Base-by-base conservation (phyloP, 2,113 vertebrate species). In the Ceyx melanurus region DNA sequence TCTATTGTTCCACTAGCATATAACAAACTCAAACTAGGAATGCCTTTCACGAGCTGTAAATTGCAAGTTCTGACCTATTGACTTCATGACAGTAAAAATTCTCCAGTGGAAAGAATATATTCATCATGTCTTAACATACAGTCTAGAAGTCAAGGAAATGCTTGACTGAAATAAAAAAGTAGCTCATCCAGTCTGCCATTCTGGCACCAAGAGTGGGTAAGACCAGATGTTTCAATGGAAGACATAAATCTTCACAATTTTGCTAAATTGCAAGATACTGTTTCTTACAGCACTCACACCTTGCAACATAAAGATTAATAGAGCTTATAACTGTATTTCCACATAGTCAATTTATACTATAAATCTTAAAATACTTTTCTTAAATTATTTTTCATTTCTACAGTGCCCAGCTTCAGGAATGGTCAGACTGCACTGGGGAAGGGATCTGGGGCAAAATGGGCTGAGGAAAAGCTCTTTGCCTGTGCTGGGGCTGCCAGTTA, bases 41-140 rank as follows among this genome's bases (percentile, higher is more conserved):
- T 90, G 26, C 23, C 7, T 88, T 87, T 88, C 33, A 60, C 10
- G 4, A 83, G 46, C 64, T 71, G 26, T 95, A 77, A 71, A 88
- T 95, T 89, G 88, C 51, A 83, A 42, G n/a, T 88, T 93, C 53
- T 88, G 82, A 77, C 82, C 72, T 86, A 45, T 3, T 90, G 86
- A 86, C 73, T 90, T 95, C 5, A 74, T 67, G 57, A 57, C 7
- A 90, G 31, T 28, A 43, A 48, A 93, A 78, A 77, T 53, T 93
- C 35, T 93, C 42, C 26, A 37, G 21, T 83, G 86, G 31, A 73
- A 86, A 20, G 88, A 83, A 83, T 40, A 60, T 78, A 61, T 88
- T 91, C 67, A 67, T 91, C 28, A n/a, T 54, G 42, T 73, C 31
- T 85, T 87, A 91, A 66, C 62, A 37, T 57, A 31, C 95, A 83